Base-by-base conservation (phyloP, 2,113 vertebrate species). In the Siniperca knerii region DNA sequence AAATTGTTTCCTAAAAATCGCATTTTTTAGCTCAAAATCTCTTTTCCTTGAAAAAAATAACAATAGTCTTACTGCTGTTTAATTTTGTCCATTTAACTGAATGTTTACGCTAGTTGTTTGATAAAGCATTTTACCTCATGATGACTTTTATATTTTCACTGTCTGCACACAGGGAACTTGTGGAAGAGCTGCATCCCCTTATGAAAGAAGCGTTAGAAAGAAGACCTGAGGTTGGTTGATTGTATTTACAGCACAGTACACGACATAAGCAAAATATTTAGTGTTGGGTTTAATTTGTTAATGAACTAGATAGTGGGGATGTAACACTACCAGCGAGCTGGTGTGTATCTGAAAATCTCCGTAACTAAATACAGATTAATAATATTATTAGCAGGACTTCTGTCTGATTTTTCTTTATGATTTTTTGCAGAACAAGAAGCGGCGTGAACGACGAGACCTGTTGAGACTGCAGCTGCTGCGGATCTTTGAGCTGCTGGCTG, bases 121-220 rank as follows among this genome's bases (percentile, higher is more conserved):
- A 54, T 42, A 20, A 82, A 60, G 23, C 4, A 44, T 35, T 62
- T 66, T 21, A 52, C 35, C 16, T 78, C 15, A n/a, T 5, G 4
- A 58, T 42, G 42, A 44, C 18, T 11, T 70, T 84, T 62, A 4
- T 79, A 11, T 65, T 71, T 72, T 48, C 0, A 83, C 42, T 68
- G 16, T 90, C 33, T 87, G 58, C 67, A 62, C 87, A 74, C 86
- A 99, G 98, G 90, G 98, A 99, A 92, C 94, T 99, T 84, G 97
- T 99, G 74, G 98, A 99, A 94, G 98, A 99, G 91, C 96, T 99
- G 42, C 98, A 99, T 89, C 98, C 98, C 9, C 92, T 99, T 44
- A 99, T 99, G 98, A 99, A 99, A 92, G 98, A 99, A 93, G 98
- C 98, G 3, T 93, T 99, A 82, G 98, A 99, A 90, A 96, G 98